phyloP scores from a whole-genome alignment of 1,140 invertebrate genomes.

The Eumeta japonica region DNA sequence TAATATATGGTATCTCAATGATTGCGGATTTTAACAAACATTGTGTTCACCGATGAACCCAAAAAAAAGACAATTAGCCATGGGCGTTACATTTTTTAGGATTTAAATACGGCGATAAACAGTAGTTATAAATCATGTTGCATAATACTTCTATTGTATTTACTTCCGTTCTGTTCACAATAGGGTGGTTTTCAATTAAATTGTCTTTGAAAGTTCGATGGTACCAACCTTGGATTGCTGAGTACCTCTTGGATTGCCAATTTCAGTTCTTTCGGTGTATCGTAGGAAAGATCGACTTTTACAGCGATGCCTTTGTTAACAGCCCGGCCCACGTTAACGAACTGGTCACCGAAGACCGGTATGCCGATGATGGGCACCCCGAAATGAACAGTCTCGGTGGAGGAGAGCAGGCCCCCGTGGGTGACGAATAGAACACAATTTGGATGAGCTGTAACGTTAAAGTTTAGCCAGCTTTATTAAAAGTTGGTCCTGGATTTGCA shows the following conservation, averaged over 20 bases:
- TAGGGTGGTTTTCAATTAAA: too few species aligned
- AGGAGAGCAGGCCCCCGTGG: slow-evolving; percentile 67
- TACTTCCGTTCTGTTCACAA: too few species aligned
- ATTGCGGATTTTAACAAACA: too few species aligned
- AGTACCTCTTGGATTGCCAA: slow-evolving; percentile 22
- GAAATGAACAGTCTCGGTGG: slow-evolving; percentile 65
- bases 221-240: slow-evolving; percentile 15
- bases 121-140: too few species aligned
- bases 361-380: slow-evolving; percentile 68
- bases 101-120: too few species aligned
- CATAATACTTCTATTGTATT: too few species aligned
- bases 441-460: slow-evolving; percentile 61
- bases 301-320: slow-evolving; percentile 43
- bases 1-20: too few species aligned
- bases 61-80: too few species aligned
- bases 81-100: too few species aligned
- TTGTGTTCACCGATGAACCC: too few species aligned
- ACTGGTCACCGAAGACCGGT: slow-evolving; percentile 67
- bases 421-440: slow-evolving; percentile 67
- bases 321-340: slow-evolving; percentile 51
- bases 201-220: too few species aligned
- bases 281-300: slow-evolving; percentile 22
- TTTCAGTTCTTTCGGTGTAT: too few species aligned
- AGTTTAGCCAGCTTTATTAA: slow-evolving; percentile 13
- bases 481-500: slow-evolving; percentile 10